Conservation (phyloP, 2,888 invertebrate species). For the Euspilapteryx auroguttella region DNA sequence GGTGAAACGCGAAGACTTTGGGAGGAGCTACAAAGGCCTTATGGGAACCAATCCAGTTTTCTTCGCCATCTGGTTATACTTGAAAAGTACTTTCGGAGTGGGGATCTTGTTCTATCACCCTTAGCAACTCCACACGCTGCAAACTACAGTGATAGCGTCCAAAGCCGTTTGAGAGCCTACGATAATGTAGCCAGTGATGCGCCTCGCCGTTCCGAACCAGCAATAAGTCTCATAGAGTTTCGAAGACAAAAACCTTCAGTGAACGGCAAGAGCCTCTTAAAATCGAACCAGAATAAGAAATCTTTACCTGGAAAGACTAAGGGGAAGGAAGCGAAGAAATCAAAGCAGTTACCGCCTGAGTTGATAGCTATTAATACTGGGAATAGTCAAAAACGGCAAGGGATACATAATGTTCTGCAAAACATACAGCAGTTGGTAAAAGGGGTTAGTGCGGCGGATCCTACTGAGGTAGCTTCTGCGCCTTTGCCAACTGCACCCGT, state of each 20-base stretch:
- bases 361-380: slow-evolving; percentile 61
- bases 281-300: slow-evolving; percentile 29
- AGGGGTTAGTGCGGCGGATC: slow-evolving; percentile 43
- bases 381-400: slow-evolving; percentile 37
- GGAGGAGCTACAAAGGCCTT: slow-evolving; percentile 82
- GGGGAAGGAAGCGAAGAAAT: too few relatives aligned
- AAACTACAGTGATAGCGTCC: slow-evolving; percentile 79
- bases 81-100: slow-evolving; percentile 82
- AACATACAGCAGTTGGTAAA: slow-evolving; percentile 53
- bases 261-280: slow-evolving; percentile 46
- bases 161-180: slow-evolving; percentile 75
- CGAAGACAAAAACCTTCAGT: slow-evolving; percentile 35
- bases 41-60: slow-evolving; percentile 86
- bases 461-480: slow-evolving; percentile 40
- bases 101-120: slow-evolving; percentile 73
- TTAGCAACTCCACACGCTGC: slow-evolving; percentile 74
- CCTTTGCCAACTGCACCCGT: slow-evolving; percentile 16
- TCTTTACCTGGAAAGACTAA: slow-evolving; percentile 26
- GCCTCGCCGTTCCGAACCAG: slow-evolving; percentile 23
- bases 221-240: slow-evolving; percentile 41
- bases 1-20: slow-evolving; percentile 78
- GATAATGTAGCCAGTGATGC: slow-evolving; percentile 59
- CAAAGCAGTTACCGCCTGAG: slow-evolving; percentile 57
- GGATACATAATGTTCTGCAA: slow-evolving; percentile 47
- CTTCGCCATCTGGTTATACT: slow-evolving; percentile 77